phyloP scores from a whole-genome alignment of 92 coral and sea anemone genomes.

The Palythoa grandis region DNA sequence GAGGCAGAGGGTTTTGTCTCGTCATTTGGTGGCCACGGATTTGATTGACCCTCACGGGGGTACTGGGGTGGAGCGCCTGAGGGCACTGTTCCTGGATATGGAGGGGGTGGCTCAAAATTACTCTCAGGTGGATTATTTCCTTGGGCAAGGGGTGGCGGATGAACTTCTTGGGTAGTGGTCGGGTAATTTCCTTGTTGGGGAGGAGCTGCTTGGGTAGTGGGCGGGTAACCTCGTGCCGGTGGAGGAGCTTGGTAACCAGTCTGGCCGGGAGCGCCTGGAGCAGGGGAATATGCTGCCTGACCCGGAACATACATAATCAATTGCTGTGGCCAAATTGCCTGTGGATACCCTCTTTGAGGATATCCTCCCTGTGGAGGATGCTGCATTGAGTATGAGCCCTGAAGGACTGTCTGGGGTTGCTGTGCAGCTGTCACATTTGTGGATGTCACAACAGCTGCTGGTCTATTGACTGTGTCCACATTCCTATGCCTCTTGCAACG shows the following conservation, averaged over 20 bases:
- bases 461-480: conserved; percentile 1
- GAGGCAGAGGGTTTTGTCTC: background rate
- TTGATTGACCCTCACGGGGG: background rate
- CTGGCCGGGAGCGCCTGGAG: background rate
- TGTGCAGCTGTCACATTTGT: background rate
- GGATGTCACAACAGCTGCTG: background rate
- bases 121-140: too few species aligned
- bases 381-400: conserved; percentile 7
- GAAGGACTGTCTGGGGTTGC: background rate
- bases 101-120: background rate
- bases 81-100: background rate
- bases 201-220: background rate
- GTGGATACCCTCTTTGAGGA: background rate
- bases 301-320: too few species aligned
- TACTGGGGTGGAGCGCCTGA: conserved; percentile 23
- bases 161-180: background rate
- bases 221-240: too few species aligned
- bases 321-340: background rate
- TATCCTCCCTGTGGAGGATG: background rate
- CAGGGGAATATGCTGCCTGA: background rate
- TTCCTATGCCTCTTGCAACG: background rate
- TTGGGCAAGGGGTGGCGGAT: too few species aligned
- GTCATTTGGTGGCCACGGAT: conserved; percentile 21
- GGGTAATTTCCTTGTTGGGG: background rate
- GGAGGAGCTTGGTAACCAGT: background rate